Conservation (phyloP, 2,797 vertebrate genomes). For the Onychomys torridus region DNA sequence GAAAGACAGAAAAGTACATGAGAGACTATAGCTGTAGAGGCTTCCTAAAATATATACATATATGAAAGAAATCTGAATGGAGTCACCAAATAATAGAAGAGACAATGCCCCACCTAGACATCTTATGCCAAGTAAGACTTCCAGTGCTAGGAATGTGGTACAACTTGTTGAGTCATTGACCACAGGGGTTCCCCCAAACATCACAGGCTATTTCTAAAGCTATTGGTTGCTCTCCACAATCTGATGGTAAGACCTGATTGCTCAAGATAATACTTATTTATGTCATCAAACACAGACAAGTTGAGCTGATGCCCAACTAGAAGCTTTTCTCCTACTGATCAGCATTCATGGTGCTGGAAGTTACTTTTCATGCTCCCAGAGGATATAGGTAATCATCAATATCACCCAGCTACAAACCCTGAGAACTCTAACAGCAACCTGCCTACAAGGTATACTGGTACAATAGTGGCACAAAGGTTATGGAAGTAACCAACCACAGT, state of each 20-base stretch:
- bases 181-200: background rate
- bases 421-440: background rate
- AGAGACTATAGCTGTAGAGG: background rate
- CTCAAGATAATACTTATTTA: background rate
- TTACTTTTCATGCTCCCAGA: background rate
- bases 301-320: background rate
- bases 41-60: background rate
- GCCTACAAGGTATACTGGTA: background rate
- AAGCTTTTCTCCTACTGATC: background rate
- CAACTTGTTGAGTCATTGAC: background rate
- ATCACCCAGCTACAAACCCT: background rate
- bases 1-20: background rate
- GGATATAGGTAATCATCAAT: background rate
- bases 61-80: background rate
- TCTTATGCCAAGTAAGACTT: background rate
- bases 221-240: background rate
- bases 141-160: background rate
- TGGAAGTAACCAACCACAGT: background rate
- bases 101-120: background rate
- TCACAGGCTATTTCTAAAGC: background rate
- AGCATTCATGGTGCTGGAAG: background rate
- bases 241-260: background rate
- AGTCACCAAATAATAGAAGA: background rate
- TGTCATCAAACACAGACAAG: background rate
- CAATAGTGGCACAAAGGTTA: background rate